These are phyloP conservation scores for Conistra vaccinii DNA, from an alignment of 2,888 invertebrate species.

Conservation along the genomic window DNA sequence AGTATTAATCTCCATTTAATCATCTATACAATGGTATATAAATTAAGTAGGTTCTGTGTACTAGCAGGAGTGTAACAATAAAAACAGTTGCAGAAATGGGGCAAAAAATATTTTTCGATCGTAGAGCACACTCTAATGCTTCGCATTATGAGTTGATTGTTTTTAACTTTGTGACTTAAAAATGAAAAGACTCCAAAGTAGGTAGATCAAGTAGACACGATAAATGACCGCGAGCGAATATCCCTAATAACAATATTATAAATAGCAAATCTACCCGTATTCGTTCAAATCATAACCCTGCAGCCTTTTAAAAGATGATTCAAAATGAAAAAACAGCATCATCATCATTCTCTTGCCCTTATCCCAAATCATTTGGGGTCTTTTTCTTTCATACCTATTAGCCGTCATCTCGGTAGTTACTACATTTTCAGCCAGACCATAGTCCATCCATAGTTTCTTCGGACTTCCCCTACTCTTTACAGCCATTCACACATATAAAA, in stretches of 20 bases:
- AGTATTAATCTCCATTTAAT: too few species aligned
- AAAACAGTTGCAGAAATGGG: too few species aligned
- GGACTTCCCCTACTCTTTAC: not conserved
- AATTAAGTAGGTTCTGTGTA: too few species aligned
- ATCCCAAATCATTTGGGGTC: not conserved
- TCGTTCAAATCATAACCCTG: too few species aligned
- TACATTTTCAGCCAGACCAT: not conserved
- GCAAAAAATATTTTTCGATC: too few species aligned
- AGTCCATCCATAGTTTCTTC: not conserved
- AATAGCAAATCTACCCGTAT: not conserved
- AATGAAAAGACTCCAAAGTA: not conserved
- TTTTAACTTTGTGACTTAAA: not conserved
- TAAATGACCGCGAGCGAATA: slow-evolving; percentile 15
- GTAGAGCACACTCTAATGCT: too few species aligned
- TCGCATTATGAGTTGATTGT: not conserved
- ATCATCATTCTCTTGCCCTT: not conserved
- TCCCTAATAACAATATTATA: not conserved
- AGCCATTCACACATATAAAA: not conserved
- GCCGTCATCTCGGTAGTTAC: not conserved
- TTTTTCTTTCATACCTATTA: too few species aligned
- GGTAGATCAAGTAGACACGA: not conserved
- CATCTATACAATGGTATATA: too few species aligned
- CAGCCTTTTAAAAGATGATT: not conserved
- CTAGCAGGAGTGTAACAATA: too few species aligned
- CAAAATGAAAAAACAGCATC: not conserved